A percentile compares a stretch with the other conserved stretches of the same genome.
These are phyloP conservation scores for Deilephila elpenor DNA, from an alignment of 2,888 invertebrate genomes.

Conservation along the genomic window DNA sequence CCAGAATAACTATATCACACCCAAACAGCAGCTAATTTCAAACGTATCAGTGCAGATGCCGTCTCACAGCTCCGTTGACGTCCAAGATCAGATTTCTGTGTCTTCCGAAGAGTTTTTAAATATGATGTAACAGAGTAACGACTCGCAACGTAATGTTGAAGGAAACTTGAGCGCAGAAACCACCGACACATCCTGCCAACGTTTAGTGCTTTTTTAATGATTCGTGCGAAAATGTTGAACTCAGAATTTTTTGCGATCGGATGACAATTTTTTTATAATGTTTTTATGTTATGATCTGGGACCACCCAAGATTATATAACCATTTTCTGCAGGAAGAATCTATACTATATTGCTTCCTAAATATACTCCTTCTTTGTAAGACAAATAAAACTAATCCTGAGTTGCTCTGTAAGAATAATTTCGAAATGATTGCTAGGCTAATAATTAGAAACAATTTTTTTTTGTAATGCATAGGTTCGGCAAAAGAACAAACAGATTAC, in stretches of 20 bases:
- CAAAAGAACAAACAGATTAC: too few species aligned
- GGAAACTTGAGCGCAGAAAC: constrained; percentile 12
- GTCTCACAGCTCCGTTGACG: background rate
- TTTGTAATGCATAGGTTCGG: too few species aligned
- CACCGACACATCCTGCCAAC: constrained; percentile 12
- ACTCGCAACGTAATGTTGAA: background rate
- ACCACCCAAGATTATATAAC: background rate
- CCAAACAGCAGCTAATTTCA: too few species aligned
- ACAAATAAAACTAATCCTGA: too few species aligned
- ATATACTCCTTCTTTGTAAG: too few species aligned
- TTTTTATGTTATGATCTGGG: background rate
- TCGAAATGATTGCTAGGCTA: too few species aligned
- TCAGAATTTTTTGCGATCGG: background rate
- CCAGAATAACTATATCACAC: too few species aligned
- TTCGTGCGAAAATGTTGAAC: constrained; percentile 27
- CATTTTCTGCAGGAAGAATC: background rate
- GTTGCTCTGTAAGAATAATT: too few species aligned
- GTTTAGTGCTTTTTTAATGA: constrained; percentile 14
- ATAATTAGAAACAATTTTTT: too few species aligned
- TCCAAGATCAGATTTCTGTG: background rate
- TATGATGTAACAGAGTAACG: background rate
- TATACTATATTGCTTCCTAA: background rate
- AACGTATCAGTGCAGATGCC: background rate
- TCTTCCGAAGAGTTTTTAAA: background rate
- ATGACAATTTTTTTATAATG: constrained; percentile 7